Evolutionary conservation across 2,797 vertebrate species (phyloP).

Genomic region (Philypnodon macrostomus): DNA sequence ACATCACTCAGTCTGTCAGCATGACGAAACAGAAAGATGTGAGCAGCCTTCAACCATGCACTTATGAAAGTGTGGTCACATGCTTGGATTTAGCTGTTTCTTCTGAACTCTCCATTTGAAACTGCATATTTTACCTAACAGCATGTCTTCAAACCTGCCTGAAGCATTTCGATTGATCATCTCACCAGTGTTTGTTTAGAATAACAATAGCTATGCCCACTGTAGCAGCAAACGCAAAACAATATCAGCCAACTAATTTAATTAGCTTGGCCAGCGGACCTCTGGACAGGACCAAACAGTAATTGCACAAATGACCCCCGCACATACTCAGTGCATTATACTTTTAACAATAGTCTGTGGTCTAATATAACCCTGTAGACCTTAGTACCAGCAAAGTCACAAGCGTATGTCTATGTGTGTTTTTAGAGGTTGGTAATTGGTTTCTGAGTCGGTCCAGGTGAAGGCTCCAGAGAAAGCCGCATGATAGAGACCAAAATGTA

Average conservation of each 20-base stretch:
- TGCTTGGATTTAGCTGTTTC: too few relatives aligned
- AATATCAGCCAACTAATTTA: slow-evolving; percentile 52
- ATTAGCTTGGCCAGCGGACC: slow-evolving; percentile 50
- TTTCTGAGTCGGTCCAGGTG: slow-evolving; percentile 38
- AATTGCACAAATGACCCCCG: slow-evolving; percentile 36
- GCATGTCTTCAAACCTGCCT: too few relatives aligned
- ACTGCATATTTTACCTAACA: too few relatives aligned
- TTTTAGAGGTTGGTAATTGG: slow-evolving; percentile 39
- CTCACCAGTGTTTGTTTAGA: slow-evolving; percentile 37
- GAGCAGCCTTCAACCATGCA: too few relatives aligned
- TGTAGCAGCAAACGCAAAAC: slow-evolving; percentile 25
- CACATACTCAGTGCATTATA: slow-evolving; percentile 5
- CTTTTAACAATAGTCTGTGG: slow-evolving; percentile 7
- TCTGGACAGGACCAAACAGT: slow-evolving; percentile 27
- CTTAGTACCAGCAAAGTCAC: not conserved
- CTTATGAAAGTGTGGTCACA: too few relatives aligned
- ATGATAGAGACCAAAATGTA: slow-evolving; percentile 21
- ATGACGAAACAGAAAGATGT: too few relatives aligned
- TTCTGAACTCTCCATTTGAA: too few relatives aligned
- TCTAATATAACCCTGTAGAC: slow-evolving; percentile 1
- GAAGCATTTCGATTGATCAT: slow-evolving; percentile 52
- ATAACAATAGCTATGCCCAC: slow-evolving; percentile 24
- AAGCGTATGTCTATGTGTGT: not conserved
- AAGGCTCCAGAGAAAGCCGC: slow-evolving; percentile 11
- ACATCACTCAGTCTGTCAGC: too few relatives aligned